A percentile compares a stretch with the other conserved stretches of the same genome.
Evolutionary conservation across 2,888 invertebrate genomes (phyloP).

Genomic region (Ochropleura leucogaster): DNA sequence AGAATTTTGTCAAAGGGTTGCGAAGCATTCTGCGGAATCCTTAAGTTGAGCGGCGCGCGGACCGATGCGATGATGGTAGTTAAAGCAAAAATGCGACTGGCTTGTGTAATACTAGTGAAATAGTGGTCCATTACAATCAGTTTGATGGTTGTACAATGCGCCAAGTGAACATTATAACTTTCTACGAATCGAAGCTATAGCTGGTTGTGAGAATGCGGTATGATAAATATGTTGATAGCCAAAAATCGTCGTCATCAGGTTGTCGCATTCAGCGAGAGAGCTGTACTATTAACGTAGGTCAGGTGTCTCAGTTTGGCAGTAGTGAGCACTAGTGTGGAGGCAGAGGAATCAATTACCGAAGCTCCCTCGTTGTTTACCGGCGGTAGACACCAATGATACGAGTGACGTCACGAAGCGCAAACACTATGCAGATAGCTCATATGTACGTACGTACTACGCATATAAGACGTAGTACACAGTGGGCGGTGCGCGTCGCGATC

Average conservation of each 20-base stretch:
- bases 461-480: neutral
- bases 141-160: neutral
- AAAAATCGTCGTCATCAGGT: neutral
- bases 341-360: slow-evolving; percentile 17
- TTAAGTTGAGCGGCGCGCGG: neutral
- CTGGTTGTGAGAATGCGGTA: neutral
- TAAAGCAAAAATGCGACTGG: neutral
- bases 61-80: neutral
- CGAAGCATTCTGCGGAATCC: neutral
- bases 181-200: neutral
- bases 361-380: slow-evolving; percentile 11
- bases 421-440: slow-evolving; percentile 12
- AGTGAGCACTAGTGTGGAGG: neutral
- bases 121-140: neutral
- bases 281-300: neutral
- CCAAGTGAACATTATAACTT: neutral
- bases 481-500: slow-evolving; percentile 12
- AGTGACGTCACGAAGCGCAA: slow-evolving; percentile 28
- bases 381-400: slow-evolving; percentile 16
- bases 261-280: neutral
- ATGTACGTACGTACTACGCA: neutral
- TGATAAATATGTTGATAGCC: neutral
- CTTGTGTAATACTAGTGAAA: neutral
- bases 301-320: neutral
- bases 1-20: slow-evolving; percentile 1